Conservation (phyloP, 2,888 invertebrate genomes). For the Lasioglossum villosulum region DNA sequence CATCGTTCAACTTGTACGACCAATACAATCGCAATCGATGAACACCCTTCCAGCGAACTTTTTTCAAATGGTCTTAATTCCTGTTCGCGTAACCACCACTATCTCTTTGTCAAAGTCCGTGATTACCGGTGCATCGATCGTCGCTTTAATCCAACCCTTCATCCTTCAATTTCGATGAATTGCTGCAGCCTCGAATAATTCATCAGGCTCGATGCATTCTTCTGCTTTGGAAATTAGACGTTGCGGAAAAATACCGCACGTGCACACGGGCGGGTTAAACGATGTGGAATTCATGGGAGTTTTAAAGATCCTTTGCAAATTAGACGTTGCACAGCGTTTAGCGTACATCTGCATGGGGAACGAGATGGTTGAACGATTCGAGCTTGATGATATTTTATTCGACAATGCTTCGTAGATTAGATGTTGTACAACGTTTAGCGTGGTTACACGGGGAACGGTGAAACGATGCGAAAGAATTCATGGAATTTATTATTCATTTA, state of each 20-base stretch:
- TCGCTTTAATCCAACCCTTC: neutral
- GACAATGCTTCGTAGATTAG: neutral
- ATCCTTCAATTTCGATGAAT: neutral
- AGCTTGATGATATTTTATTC: neutral
- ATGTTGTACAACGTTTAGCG: neutral
- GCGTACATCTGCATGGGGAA: neutral
- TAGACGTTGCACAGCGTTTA: neutral
- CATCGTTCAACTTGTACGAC: neutral
- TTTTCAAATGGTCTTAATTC: neutral
- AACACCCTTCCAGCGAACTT: neutral
- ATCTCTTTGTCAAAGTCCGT: neutral
- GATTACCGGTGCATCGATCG: neutral
- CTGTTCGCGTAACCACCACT: neutral
- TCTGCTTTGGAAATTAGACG: neutral
- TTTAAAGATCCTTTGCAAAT: neutral
- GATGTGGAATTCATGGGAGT: neutral
- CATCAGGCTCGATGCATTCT: neutral
- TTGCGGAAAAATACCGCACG: neutral
- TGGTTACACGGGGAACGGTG: neutral
- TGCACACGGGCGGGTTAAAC: neutral
- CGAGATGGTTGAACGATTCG: neutral
- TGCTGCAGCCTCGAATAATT: neutral
- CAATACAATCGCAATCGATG: neutral
- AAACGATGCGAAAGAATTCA: neutral
- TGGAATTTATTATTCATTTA: neutral